These are phyloP conservation scores for Syngnathus floridae DNA, from an alignment of 2,113 vertebrate genomes.

Conservation along the genomic window DNA sequence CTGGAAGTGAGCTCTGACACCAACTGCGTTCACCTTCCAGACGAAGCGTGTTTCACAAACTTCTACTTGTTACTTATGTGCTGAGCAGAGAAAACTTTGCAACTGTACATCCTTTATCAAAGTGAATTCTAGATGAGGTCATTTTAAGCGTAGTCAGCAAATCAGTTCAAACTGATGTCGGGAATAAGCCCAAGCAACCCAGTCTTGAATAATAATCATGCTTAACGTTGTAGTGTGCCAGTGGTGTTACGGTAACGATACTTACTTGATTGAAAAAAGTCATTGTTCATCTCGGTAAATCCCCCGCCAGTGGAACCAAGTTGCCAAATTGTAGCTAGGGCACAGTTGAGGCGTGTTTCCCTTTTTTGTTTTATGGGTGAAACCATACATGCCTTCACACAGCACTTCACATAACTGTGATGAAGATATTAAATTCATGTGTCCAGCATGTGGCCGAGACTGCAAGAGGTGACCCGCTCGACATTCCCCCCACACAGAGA, in stretches of 20 bases:
- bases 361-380: background rate
- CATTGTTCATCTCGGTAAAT: slow-evolving; percentile 48
- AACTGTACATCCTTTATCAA: slow-evolving; percentile 31
- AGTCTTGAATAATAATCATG: slow-evolving; percentile 32
- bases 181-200: slow-evolving; percentile 22
- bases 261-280: slow-evolving; percentile 45
- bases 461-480: slow-evolving; percentile 22
- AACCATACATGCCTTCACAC: background rate
- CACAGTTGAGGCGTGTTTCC: slow-evolving; percentile 22
- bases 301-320: slow-evolving; percentile 39
- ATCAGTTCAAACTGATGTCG: slow-evolving; percentile 35
- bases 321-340: slow-evolving; percentile 41
- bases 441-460: slow-evolving; percentile 6
- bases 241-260: slow-evolving; percentile 20
- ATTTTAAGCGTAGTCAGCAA: slow-evolving; percentile 55
- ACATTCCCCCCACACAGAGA: slow-evolving; percentile 41
- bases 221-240: slow-evolving; percentile 28
- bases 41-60: slow-evolving; percentile 13
- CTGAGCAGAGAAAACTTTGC: slow-evolving; percentile 39
- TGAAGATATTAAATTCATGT: background rate
- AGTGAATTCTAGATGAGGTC: slow-evolving; percentile 57
- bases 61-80: slow-evolving; percentile 32
- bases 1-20: background rate
- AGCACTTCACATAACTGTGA: background rate
- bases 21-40: background rate